Base-by-base conservation (phyloP, 1,140 invertebrate genomes). In the Drosophila teissieri region DNA sequence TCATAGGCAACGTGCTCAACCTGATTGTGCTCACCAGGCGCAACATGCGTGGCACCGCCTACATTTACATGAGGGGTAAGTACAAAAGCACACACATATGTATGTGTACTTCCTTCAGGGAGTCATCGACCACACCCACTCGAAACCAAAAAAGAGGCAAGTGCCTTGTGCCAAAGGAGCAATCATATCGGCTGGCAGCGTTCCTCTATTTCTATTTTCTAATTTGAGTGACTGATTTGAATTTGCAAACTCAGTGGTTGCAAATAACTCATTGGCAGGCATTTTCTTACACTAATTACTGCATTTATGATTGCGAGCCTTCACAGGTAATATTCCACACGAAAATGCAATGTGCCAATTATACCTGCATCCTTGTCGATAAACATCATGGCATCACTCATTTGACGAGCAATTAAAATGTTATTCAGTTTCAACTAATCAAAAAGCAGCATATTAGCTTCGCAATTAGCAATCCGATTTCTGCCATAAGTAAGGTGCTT, bases 61-160 rank as follows among this genome's bases (percentile, higher is more conserved):
- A 96, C 88, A 95, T 96, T 79, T 96, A 96, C 82, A 96, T 96
- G 95, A 93, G 95, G 93, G 95, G 95, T 96, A 83, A 94, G 93
- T 93, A 19, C 7, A 31, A 31, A 8, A 8, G 31, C 46, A 15
- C 24, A 49, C 46, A 17, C 44, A 6, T 19, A 42, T 42, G 7
- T 42, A 2, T 14, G 14, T 14, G 14, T 39, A n/a, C n/a, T 3
- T 42, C 39, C n/a, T 15, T 7, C 39, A n/a, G 8, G n/a, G n/a
- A 15, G n/a, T 44, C 42, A 15, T 44, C 1, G 10, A 11, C 42
- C 22, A n/a, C 27, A 34, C 22, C 7, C 22, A 31, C 27, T 5
- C 45, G n/a, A 6, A 11, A 2, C 22, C 22, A n/a, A 12, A 27
- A 14, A 22, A 36, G 15, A 2, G 27, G 48, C 42, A 36, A 34